Base-by-base conservation (phyloP, 2,113 vertebrate species). In the Galemys pyrenaicus region DNA sequence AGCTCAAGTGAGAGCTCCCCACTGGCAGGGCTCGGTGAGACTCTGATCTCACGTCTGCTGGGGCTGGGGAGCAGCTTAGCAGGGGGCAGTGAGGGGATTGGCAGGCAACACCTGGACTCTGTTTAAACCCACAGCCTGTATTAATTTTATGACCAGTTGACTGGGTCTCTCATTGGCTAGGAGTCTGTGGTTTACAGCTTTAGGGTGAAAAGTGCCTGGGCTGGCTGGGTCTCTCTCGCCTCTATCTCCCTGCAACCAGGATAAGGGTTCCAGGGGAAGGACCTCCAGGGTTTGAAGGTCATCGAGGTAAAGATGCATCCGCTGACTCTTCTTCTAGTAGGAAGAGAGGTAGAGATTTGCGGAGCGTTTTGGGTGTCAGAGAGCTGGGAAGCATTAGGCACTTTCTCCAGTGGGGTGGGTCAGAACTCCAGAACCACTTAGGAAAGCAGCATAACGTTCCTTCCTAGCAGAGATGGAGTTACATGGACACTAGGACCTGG, bases 401-500 rank as follows among this genome's bases (percentile, higher is more conserved):
- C 5, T 12, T 26, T 89, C 58, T 87, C n/a, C 54, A 37, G 13
- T 1, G 32, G 3, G 35, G 7, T 24, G 26, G 30, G 15, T n/a
- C 75, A 22, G 46, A 35, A 44, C 6, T 64, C 26, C 60, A 70
- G 5, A 17, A 22, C 11, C 2, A 3, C 11, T 54, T 17, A 24
- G 58, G 46, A n/a, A 39, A 65, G 20, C 16, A 39, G n/a, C 41
- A 9, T 77, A 79, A 41, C 15, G 11, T 73, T 16, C 24, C 1
- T 51, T 30, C 20, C 81, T 22, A 3, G 88, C 1, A 49, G 73
- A 22, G 22, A 26, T 3, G 24, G 68, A 37, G 64, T 17, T 7
- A 4, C 0, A 1, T 2, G 65, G 70, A 62, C 9, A 5, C 64
- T 0, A 0, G 9, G 44, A 9, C 15, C 22, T 32, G 7, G 44